Conservation (phyloP, 2,797 vertebrate species). For the Chiloscyllium punctatum region DNA sequence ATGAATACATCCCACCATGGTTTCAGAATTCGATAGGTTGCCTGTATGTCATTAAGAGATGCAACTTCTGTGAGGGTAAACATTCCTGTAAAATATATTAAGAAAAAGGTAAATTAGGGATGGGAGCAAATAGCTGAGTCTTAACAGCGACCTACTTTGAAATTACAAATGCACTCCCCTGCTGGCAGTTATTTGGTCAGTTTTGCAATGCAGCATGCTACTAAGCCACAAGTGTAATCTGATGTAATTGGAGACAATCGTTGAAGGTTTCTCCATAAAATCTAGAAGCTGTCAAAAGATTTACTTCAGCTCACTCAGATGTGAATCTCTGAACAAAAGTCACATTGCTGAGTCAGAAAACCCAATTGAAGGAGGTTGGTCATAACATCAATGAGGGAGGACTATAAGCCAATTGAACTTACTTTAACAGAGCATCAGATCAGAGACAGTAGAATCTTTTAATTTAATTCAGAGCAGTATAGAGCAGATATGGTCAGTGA, state of each 20-base stretch:
- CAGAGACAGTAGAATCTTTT: not conserved
- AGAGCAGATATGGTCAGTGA: not conserved
- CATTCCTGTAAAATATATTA: conserved; percentile 73
- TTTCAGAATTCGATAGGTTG: conserved; percentile 95
- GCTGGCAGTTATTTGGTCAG: not conserved
- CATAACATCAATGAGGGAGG: too few relatives aligned
- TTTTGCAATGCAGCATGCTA: not conserved
- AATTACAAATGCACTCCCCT: not conserved
- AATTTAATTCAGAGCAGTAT: not conserved
- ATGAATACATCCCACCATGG: conserved; percentile 99
- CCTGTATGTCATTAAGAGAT: conserved; percentile 95
- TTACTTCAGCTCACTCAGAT: too few relatives aligned
- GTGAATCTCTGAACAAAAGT: too few relatives aligned
- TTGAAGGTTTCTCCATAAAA: too few relatives aligned
- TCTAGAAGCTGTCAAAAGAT: too few relatives aligned
- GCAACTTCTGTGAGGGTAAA: conserved; percentile 99
- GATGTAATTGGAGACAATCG: not conserved
- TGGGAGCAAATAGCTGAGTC: not conserved
- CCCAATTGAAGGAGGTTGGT: too few relatives aligned
- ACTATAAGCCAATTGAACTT: too few relatives aligned
- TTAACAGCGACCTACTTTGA: not conserved
- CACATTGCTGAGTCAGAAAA: too few relatives aligned
- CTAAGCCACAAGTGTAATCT: not conserved
- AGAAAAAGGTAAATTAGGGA: not conserved
- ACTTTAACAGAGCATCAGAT: too few relatives aligned